phyloP scores from a whole-genome alignment of 2,113 vertebrate species.

The Struthidea cinerea region DNA sequence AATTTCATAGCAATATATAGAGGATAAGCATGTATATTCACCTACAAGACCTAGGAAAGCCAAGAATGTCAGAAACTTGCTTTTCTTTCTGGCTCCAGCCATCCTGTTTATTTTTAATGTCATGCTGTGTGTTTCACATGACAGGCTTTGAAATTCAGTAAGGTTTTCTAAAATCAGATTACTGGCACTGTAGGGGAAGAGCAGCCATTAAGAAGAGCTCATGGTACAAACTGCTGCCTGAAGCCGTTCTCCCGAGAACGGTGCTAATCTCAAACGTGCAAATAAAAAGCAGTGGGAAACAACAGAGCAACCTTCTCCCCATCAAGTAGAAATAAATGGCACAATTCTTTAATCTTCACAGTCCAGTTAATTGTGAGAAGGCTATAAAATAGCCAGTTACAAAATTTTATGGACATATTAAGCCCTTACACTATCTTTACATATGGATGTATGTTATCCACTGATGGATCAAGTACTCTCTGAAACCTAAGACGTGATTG shows the following conservation, averaged over 20 bases:
- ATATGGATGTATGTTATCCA: not conserved
- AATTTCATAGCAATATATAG: not conserved
- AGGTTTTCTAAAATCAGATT: not conserved
- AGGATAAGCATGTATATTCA: not conserved
- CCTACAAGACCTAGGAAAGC: not conserved
- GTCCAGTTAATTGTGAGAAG: not conserved
- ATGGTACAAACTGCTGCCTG: not conserved
- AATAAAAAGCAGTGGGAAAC: not conserved
- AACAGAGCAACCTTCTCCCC: not conserved
- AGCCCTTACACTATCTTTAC: not conserved
- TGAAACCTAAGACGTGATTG: not conserved
- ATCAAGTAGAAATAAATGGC: not conserved
- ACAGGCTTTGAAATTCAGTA: not conserved
- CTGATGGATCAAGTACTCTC: not conserved
- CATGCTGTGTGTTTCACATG: not conserved
- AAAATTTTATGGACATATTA: not conserved
- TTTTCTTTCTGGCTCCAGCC: not conserved
- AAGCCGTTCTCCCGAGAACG: not conserved
- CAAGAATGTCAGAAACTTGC: not conserved
- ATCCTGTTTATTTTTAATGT: not conserved
- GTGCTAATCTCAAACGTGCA: not conserved
- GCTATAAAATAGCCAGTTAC: not conserved
- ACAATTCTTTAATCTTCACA: not conserved
- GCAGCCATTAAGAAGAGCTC: not conserved
- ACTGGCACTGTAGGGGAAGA: not conserved